These are phyloP conservation scores for Cosmia pyralina DNA, from an alignment of 2,888 invertebrate genomes.

Conservation along the genomic window DNA sequence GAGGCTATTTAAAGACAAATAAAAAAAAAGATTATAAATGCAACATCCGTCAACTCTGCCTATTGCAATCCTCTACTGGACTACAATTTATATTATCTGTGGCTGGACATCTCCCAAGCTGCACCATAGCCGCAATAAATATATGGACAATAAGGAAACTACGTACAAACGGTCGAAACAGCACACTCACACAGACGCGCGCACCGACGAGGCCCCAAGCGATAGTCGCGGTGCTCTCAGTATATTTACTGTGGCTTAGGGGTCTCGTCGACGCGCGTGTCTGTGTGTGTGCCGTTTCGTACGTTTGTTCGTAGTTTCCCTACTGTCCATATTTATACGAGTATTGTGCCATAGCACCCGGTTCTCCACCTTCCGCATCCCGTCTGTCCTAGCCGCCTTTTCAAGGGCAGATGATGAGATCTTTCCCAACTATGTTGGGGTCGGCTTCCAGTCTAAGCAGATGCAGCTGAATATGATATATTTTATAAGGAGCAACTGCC, in stretches of 20 bases:
- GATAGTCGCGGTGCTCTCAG: no score
- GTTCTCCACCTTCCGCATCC: background rate
- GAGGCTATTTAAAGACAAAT: background rate
- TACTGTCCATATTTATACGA: no score
- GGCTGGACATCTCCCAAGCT: background rate
- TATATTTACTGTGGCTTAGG: no score
- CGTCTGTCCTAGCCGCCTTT: background rate
- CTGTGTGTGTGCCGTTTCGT: no score
- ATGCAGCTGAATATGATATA: background rate
- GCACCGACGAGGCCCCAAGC: no score
- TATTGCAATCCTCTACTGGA: background rate
- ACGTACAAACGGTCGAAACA: no score
- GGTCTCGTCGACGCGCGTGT: no score
- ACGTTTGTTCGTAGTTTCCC: no score
- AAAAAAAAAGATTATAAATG: background rate
- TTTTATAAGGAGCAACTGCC: background rate
- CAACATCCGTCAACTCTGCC: background rate
- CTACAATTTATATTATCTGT: background rate
- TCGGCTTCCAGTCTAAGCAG: background rate
- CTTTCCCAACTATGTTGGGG: background rate
- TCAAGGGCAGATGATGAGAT: no score
- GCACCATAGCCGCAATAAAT: background rate
- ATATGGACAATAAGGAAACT: no score
- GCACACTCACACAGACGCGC: no score
- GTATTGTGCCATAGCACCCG: background rate